Conservation (phyloP, 1,140 invertebrate species). For the Plectrocnemia conspersa region DNA sequence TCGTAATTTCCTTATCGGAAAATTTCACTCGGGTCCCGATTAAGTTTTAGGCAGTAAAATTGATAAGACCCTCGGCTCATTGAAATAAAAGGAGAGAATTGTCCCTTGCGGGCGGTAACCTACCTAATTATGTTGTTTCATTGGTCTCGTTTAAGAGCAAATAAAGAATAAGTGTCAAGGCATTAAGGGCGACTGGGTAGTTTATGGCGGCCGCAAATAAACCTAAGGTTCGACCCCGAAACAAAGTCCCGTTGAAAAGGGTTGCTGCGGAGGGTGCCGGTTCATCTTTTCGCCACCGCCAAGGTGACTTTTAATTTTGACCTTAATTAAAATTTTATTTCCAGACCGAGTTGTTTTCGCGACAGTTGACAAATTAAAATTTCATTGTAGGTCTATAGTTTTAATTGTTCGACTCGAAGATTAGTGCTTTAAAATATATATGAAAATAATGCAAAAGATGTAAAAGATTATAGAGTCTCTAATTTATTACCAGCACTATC, state of each 20-base stretch:
- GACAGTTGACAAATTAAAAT: too few species aligned
- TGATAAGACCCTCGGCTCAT: constrained; percentile 24
- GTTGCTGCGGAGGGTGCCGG: background rate
- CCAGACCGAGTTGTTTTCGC: too few species aligned
- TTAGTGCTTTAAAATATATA: too few species aligned
- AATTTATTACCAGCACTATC: too few species aligned
- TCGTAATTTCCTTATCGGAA: constrained; percentile 17
- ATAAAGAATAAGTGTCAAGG: constrained; percentile 33
- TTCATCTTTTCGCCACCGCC: constrained; percentile 1
- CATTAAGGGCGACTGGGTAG: constrained; percentile 19
- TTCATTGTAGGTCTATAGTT: too few species aligned
- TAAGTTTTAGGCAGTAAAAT: constrained; percentile 17
- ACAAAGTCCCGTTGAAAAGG: background rate
- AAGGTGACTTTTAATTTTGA: too few species aligned
- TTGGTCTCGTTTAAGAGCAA: constrained; percentile 28
- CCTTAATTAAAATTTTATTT: too few species aligned
- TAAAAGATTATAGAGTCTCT: too few species aligned
- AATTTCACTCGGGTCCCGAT: constrained; percentile 9
- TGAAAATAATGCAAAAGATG: too few species aligned
- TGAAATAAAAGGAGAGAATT: constrained; percentile 28
- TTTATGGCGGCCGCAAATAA: constrained; percentile 18
- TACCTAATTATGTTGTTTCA: constrained; percentile 35
- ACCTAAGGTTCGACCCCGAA: background rate
- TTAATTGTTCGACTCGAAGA: too few species aligned
- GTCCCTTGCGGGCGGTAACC: constrained; percentile 4